A percentile compares a stretch with the other conserved stretches of the same genome.
Conservation (phyloP, 2,888 invertebrate genomes). For the Epinotia nisella region DNA sequence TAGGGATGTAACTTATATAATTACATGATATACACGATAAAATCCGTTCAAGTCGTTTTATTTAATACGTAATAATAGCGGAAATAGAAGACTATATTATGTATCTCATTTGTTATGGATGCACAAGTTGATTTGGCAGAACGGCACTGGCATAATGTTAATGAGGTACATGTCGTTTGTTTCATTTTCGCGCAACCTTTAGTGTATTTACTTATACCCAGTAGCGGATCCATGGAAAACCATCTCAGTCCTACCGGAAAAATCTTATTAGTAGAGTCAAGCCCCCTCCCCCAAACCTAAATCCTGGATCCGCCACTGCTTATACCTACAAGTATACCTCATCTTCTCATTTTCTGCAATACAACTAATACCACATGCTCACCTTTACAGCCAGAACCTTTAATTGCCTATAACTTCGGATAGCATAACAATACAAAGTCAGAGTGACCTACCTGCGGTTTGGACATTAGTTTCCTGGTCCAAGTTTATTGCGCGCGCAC, state of each 20-base stretch:
- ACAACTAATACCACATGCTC: slow-evolving; percentile 23
- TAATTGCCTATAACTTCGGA: slow-evolving; percentile 44
- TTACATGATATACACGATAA: too few relatives aligned
- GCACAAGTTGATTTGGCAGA: background rate
- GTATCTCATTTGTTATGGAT: background rate
- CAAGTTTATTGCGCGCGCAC: slow-evolving; percentile 59
- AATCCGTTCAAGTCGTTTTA: too few relatives aligned
- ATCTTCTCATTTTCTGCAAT: slow-evolving; percentile 9
- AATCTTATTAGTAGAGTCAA: too few relatives aligned
- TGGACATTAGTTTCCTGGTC: slow-evolving; percentile 75
- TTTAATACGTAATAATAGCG: too few relatives aligned
- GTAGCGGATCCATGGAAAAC: too few relatives aligned
- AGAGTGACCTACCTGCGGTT: slow-evolving; percentile 76
- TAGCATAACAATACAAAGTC: slow-evolving; percentile 36
- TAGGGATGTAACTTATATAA: too few relatives aligned
- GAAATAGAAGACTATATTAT: background rate
- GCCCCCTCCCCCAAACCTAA: too few relatives aligned
- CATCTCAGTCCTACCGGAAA: too few relatives aligned
- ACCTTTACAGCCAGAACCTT: slow-evolving; percentile 38
- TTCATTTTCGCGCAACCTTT: too few relatives aligned
- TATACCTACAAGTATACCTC: background rate
- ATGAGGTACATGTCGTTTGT: too few relatives aligned
- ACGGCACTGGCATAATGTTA: background rate
- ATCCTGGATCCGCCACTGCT: too few relatives aligned
- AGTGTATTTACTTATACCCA: too few relatives aligned